Percentiles rank a stretch among this genome's conserved stretches.
Conservation (phyloP, 2,113 vertebrate species). For the Poecilia latipinna region DNA sequence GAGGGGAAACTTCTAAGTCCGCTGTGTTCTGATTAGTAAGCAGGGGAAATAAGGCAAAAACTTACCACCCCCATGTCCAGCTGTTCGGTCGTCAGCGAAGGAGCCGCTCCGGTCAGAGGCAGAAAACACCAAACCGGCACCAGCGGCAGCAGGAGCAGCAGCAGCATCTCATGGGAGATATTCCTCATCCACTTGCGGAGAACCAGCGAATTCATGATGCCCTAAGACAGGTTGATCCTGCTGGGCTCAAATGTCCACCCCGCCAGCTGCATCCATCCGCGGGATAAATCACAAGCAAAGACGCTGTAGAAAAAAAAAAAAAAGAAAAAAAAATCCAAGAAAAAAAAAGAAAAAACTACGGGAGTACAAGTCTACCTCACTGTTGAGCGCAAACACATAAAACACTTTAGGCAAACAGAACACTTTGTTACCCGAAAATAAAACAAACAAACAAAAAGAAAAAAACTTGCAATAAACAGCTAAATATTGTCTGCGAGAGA, state of each 20-base stretch:
- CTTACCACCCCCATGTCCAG: constrained; percentile 90
- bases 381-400: constrained; percentile 70
- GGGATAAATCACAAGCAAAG: constrained; percentile 43
- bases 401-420: constrained; percentile 17
- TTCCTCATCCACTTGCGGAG: constrained; percentile 71
- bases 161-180: constrained; percentile 74
- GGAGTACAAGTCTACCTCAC: constrained; percentile 60
- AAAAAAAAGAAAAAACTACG: background rate
- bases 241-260: constrained; percentile 60
- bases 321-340: background rate
- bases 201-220: constrained; percentile 54
- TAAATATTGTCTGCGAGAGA: background rate
- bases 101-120: constrained; percentile 73
- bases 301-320: background rate
- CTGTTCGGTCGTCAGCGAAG: constrained; percentile 81
- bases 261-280: constrained; percentile 67
- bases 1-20: constrained; percentile 9
- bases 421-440: constrained; percentile 16
- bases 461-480: constrained; percentile 7
- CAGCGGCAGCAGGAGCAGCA: constrained; percentile 41
- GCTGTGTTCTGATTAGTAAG: background rate
- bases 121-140: constrained; percentile 69
- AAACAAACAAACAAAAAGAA: background rate
- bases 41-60: constrained; percentile 44
- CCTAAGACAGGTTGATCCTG: constrained; percentile 63